Conservation (phyloP, 2,113 vertebrate species). For the Hipposideros armiger region DNA sequence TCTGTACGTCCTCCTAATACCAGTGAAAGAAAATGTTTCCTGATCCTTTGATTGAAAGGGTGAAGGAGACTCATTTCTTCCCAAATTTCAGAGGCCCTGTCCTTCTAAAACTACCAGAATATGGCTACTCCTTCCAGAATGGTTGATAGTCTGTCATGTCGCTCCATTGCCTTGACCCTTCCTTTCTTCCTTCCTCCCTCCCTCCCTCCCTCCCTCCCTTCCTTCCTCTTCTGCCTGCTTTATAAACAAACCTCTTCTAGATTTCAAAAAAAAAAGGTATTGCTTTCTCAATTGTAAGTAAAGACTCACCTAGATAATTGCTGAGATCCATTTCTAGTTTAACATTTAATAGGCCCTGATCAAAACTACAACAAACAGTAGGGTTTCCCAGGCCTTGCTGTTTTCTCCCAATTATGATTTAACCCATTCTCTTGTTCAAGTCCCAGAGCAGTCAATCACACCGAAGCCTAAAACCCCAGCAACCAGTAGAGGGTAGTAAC, state of each 20-base stretch:
- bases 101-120: slow-evolving; percentile 30
- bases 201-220: neutral
- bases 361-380: slow-evolving; percentile 57
- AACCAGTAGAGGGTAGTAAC: slow-evolving; percentile 78
- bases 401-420: slow-evolving; percentile 57
- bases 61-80: slow-evolving; percentile 41
- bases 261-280: slow-evolving; percentile 38
- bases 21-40: neutral
- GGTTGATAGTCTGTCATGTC: neutral
- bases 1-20: slow-evolving; percentile 20
- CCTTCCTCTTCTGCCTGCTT: slow-evolving; percentile 32
- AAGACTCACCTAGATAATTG: neutral
- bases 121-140: slow-evolving; percentile 43
- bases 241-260: slow-evolving; percentile 61
- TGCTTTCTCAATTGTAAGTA: slow-evolving; percentile 26
- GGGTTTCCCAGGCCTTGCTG: slow-evolving; percentile 41
- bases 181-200: neutral
- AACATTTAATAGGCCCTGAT: slow-evolving; percentile 59
- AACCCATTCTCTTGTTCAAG: slow-evolving; percentile 52
- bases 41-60: slow-evolving; percentile 26
- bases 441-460: slow-evolving; percentile 16
- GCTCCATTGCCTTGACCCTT: neutral
- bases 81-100: neutral
- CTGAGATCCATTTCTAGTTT: neutral
- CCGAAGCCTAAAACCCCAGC: neutral